phyloP scores from a whole-genome alignment of 1,140 invertebrate genomes.

The Drosophila sp. region DNA sequence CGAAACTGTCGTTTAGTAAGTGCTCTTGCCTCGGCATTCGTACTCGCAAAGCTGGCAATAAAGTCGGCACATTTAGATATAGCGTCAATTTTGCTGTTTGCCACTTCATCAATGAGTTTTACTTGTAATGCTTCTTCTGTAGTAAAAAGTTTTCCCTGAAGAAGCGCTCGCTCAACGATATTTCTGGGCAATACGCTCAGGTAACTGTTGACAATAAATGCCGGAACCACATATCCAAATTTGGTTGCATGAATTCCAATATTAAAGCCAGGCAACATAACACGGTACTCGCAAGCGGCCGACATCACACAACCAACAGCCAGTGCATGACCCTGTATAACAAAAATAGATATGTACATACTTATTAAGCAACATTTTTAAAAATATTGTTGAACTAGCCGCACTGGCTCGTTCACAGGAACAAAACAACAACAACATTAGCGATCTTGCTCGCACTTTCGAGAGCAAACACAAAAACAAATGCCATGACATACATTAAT shows the following conservation, averaged over 20 bases:
- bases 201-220: conserved; percentile 89
- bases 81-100: conserved; percentile 88
- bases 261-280: conserved; percentile 90
- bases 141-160: conserved; percentile 89
- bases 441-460: too few relatives aligned
- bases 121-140: conserved; percentile 90
- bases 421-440: too few relatives aligned
- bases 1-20: conserved; percentile 88
- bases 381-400: too few relatives aligned
- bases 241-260: conserved; percentile 92
- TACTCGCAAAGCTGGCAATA: conserved; percentile 87
- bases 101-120: conserved; percentile 91
- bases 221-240: conserved; percentile 90
- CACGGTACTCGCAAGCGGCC: conserved; percentile 92
- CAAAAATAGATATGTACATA: not conserved
- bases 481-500: conserved; percentile 93
- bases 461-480: too few relatives aligned
- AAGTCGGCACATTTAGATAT: conserved; percentile 88
- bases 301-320: conserved; percentile 93
- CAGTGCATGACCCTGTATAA: conserved; percentile 89
- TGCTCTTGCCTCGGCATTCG: conserved; percentile 87
- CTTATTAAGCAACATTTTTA: too few relatives aligned
- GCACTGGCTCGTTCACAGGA: too few relatives aligned
- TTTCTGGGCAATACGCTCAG: conserved; percentile 75
- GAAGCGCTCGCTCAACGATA: conserved; percentile 90